Evolutionary conservation across 2,113 vertebrate genomes (phyloP).

Genomic region (Parus major): DNA sequence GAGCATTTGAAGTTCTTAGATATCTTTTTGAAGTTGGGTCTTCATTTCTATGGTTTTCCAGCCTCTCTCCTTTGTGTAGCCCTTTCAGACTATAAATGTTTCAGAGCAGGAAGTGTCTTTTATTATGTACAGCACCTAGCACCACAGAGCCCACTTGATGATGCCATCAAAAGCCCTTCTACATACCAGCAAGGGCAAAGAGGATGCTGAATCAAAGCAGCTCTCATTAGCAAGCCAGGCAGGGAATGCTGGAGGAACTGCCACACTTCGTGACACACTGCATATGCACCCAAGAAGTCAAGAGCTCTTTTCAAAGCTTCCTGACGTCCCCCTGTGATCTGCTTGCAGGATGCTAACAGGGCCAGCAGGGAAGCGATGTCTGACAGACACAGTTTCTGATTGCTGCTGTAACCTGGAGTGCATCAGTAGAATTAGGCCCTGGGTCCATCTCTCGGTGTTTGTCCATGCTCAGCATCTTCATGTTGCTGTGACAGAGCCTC

Average conservation of each 20-base stretch:
- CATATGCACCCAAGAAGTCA: slow-evolving; percentile 16
- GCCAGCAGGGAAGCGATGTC: background rate
- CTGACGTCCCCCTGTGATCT: background rate
- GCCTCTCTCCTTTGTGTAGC: background rate
- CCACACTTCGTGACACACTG: background rate
- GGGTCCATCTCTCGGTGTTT: background rate
- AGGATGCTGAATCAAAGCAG: background rate
- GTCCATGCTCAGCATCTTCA: background rate
- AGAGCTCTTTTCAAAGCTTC: background rate
- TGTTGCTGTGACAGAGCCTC: background rate
- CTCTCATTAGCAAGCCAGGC: slow-evolving; percentile 43
- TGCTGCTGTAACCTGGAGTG: background rate
- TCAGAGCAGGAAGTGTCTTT: slow-evolving; percentile 12
- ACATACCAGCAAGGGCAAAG: background rate
- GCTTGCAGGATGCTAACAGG: background rate
- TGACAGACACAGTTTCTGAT: background rate
- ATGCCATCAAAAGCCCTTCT: background rate
- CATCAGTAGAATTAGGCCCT: background rate
- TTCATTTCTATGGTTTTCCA: background rate
- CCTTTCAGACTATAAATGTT: background rate
- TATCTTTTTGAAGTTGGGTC: background rate
- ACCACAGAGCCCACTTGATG: background rate
- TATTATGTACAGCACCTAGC: background rate
- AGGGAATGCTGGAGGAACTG: background rate
- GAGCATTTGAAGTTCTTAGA: background rate